Evolutionary conservation across 1,140 invertebrate genomes (phyloP).

Genomic region (Sycobia sp.): DNA sequence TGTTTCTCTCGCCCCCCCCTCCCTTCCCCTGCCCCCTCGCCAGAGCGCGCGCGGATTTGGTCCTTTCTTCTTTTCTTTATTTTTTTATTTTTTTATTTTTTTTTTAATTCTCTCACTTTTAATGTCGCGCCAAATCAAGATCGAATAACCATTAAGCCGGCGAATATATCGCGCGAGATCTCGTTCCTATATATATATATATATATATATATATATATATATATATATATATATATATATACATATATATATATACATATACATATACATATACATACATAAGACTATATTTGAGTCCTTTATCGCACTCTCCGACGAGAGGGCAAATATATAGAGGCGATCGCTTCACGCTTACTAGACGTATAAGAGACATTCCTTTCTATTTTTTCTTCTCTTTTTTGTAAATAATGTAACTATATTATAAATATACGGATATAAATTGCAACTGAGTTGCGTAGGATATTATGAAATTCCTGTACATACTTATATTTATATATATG

Average conservation of each 20-base stretch:
- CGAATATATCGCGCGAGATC: conserved; percentile 47
- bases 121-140: conserved; percentile 40
- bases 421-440: no score
- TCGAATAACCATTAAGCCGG: conserved; percentile 26
- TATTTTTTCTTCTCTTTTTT: no score
- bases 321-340: conserved; percentile 43
- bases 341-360: conserved; percentile 61
- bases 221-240: no score
- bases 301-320: no score
- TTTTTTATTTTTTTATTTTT: conserved; percentile 30
- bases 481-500: no score
- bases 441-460: no score
- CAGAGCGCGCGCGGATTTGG: background rate
- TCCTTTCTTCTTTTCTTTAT: background rate
- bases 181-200: no score
- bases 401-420: conserved; percentile 54
- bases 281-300: conserved; percentile 47
- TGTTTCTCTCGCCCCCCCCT: background rate
- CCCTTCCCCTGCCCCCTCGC: background rate
- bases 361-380: conserved; percentile 47
- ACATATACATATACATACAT: no score
- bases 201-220: no score
- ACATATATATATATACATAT: no score
- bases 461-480: no score
- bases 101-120: conserved; percentile 44